Conservation (phyloP, 2,113 vertebrate species). For the Platanista minor region DNA sequence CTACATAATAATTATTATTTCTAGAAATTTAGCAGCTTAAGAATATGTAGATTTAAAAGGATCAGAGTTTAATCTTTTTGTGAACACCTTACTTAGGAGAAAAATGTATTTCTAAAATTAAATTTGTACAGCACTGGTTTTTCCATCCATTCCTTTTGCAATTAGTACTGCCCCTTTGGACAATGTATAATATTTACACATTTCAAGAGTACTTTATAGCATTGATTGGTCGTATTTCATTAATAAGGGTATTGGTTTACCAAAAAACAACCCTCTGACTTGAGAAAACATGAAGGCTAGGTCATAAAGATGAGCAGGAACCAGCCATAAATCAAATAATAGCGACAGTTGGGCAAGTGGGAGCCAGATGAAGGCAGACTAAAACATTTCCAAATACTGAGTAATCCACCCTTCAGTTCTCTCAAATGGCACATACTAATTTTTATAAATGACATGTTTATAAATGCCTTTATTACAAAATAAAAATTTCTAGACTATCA, state of each 20-base stretch:
- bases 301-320: not conserved
- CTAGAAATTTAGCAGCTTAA: not conserved
- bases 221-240: not conserved
- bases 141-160: not conserved
- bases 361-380: not conserved
- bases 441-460: slow-evolving; percentile 52
- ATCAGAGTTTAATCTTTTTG: not conserved
- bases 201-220: not conserved
- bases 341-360: not conserved
- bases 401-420: slow-evolving; percentile 8
- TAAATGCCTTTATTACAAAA: slow-evolving; percentile 38
- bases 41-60: not conserved
- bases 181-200: not conserved
- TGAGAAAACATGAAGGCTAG: not conserved
- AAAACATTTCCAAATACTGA: slow-evolving; percentile 4
- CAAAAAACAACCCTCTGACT: not conserved
- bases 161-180: not conserved
- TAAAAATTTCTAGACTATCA: not conserved
- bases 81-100: not conserved
- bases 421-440: slow-evolving; percentile 18
- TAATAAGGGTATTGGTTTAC: slow-evolving; percentile 15
- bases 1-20: not conserved
- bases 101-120: not conserved
- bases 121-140: not conserved
- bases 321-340: slow-evolving; percentile 3